phyloP scores from a whole-genome alignment of 2,113 vertebrate species.

The Grammomys surdaster region DNA sequence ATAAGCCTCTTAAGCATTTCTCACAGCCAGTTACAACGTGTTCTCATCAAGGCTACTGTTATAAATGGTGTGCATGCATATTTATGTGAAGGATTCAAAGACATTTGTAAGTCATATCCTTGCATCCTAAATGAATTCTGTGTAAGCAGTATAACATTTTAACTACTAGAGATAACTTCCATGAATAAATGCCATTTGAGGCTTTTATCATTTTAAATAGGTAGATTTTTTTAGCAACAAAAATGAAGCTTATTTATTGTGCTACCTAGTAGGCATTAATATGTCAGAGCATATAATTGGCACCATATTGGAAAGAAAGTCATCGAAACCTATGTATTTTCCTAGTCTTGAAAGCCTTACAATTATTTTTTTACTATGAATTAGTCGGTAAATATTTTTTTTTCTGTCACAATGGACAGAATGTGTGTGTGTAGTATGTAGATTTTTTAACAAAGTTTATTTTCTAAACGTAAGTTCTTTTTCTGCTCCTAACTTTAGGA shows the following conservation, averaged over 20 bases:
- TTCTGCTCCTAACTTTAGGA: neutral
- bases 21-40: constrained; percentile 87
- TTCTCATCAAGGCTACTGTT: constrained; percentile 91
- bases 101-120: constrained; percentile 90
- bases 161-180: constrained; percentile 79
- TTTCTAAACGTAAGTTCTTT: constrained; percentile 23
- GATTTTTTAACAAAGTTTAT: constrained; percentile 30
- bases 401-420: neutral
- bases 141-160: constrained; percentile 84
- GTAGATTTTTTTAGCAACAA: constrained; percentile 77
- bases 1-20: constrained; percentile 87
- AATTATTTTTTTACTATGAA: constrained; percentile 48
- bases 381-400: constrained; percentile 52
- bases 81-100: constrained; percentile 91
- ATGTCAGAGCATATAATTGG: constrained; percentile 78
- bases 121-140: constrained; percentile 86
- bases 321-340: constrained; percentile 67
- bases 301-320: constrained; percentile 74
- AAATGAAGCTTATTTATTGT: constrained; percentile 80
- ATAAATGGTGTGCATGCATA: constrained; percentile 89
- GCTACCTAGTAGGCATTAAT: constrained; percentile 79
- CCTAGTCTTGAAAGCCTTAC: constrained; percentile 59
- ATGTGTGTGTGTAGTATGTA: constrained; percentile 8
- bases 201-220: constrained; percentile 83
- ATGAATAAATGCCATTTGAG: constrained; percentile 67